phyloP scores from a whole-genome alignment of 2,113 vertebrate species.

The Delphinapterus leucas region DNA sequence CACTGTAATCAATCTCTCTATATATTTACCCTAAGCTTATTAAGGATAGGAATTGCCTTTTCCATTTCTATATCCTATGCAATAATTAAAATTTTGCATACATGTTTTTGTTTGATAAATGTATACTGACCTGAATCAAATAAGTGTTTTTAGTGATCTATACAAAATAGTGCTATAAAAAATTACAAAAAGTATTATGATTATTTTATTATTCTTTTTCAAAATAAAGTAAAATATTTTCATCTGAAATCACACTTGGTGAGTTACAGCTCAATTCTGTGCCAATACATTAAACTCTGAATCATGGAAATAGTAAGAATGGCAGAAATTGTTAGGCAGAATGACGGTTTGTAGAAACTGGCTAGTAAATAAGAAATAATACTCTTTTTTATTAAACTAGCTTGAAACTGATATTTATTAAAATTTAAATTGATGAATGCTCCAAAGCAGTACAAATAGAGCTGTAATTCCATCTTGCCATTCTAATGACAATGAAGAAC shows the following conservation, averaged over 20 bases:
- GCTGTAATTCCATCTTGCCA: background rate
- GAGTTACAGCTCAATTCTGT: background rate
- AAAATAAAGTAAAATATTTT: background rate
- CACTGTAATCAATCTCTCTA: background rate
- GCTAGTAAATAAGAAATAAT: background rate
- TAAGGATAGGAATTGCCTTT: background rate
- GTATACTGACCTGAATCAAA: background rate
- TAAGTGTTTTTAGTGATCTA: background rate
- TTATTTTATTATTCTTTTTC: background rate
- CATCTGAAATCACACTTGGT: background rate
- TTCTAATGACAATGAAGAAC: background rate
- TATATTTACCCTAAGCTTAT: background rate
- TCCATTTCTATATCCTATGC: background rate
- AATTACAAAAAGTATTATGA: background rate
- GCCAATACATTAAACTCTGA: background rate
- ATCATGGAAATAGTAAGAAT: background rate
- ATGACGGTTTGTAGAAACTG: background rate
- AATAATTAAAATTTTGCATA: background rate
- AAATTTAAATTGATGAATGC: conserved; percentile 23
- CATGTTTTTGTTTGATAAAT: background rate
- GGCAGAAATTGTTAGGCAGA: background rate
- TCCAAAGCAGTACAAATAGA: background rate
- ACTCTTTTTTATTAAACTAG: background rate
- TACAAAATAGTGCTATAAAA: background rate
- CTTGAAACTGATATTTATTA: conserved; percentile 32